Evolutionary conservation across 2,113 vertebrate genomes (phyloP).

Genomic region (Cyanoramphus novaezelandiae): DNA sequence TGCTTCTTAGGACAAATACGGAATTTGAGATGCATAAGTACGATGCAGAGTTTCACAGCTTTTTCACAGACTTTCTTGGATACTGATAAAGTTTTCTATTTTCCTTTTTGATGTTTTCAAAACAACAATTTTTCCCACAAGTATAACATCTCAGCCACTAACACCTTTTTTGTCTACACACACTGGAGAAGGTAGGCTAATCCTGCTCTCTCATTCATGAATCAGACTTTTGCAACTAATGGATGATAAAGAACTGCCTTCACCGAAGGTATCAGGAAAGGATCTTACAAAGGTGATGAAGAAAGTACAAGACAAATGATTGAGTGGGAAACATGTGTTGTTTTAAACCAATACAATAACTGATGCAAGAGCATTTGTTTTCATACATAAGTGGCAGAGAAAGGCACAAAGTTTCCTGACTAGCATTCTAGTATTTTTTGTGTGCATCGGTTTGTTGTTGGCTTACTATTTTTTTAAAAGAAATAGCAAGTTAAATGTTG

Average conservation of each 20-base stretch:
- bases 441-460: background rate
- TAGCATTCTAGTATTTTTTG: background rate
- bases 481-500: background rate
- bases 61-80: background rate
- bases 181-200: background rate
- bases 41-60: background rate
- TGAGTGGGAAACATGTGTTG: background rate
- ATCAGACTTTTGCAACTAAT: background rate
- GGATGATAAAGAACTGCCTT: background rate
- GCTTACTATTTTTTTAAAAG: background rate
- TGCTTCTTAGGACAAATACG: background rate
- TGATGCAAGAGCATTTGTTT: background rate
- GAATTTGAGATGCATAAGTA: background rate
- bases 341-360: background rate
- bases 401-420: background rate
- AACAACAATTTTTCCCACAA: background rate
- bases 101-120: too few species aligned
- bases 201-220: background rate
- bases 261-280: background rate
- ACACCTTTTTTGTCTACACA: background rate
- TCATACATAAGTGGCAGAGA: background rate
- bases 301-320: background rate
- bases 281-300: background rate
- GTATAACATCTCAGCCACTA: background rate
- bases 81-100: background rate